phyloP scores from a whole-genome alignment of 2,113 vertebrate genomes.

The Actenoides lindsayi region DNA sequence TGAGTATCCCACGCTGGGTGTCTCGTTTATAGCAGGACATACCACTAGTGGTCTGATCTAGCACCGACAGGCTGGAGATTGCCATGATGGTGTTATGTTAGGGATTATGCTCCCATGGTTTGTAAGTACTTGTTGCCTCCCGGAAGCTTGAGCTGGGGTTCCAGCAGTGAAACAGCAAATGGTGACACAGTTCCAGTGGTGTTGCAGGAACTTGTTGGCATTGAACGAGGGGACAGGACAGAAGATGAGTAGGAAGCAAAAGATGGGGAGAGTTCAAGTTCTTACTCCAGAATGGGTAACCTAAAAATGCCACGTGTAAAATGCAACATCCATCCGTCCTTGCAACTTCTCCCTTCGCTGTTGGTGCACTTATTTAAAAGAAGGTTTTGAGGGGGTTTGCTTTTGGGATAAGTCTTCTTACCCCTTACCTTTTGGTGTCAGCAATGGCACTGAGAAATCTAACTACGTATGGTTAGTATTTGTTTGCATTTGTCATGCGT shows the following conservation, averaged over 20 bases:
- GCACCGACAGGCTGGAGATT: background rate
- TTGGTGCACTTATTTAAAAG: background rate
- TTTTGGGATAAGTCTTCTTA: background rate
- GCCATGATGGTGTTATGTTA: background rate
- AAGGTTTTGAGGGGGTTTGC: background rate
- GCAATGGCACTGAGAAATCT: background rate
- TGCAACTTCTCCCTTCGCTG: background rate
- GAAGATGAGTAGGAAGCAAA: background rate
- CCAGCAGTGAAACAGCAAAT: background rate
- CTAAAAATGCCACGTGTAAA: background rate
- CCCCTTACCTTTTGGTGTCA: conserved; percentile 7
- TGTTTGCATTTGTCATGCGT: conserved; percentile 30
- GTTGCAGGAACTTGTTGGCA: background rate
- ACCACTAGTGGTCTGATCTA: background rate
- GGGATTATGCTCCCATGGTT: background rate
- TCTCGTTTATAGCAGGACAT: rapidly evolving
- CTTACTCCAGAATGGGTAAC: background rate
- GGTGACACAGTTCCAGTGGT: background rate
- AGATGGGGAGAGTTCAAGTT: background rate
- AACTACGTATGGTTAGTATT: background rate
- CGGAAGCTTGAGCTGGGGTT: background rate
- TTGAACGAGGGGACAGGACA: background rate
- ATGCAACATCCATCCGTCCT: background rate
- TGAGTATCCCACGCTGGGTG: rapidly evolving
- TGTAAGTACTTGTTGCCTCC: background rate